Conservation (phyloP, 2,888 invertebrate genomes). For the Drosophila mimetica region DNA sequence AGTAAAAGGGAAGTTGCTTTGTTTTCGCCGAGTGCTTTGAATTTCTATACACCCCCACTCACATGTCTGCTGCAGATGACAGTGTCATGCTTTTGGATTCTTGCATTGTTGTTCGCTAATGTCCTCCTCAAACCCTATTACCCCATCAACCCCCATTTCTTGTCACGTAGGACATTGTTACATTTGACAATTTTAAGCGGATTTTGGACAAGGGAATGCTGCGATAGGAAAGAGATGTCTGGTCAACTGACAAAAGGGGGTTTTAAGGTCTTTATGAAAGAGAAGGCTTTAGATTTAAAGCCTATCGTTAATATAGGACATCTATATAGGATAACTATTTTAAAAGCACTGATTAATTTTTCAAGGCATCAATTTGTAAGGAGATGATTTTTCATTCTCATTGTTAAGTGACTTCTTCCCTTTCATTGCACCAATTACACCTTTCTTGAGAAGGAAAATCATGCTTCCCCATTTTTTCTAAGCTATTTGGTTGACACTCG, state of each 20-base stretch:
- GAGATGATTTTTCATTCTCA: neutral
- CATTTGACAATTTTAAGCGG: conserved; percentile 44
- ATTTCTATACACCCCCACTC: conserved; percentile 4
- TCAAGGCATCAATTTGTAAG: neutral
- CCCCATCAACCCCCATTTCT: neutral
- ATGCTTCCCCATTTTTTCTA: neutral
- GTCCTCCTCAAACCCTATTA: conserved; percentile 8
- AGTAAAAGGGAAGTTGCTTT: conserved; percentile 31
- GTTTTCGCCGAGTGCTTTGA: conserved; percentile 30
- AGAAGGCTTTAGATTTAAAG: neutral
- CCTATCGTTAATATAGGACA: no score
- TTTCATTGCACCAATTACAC: neutral
- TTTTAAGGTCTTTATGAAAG: neutral
- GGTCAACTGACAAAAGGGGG: neutral
- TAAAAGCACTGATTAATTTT: no score
- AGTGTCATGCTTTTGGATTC: conserved; percentile 32
- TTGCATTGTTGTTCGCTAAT: conserved; percentile 44
- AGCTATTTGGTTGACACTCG: conserved; percentile 36
- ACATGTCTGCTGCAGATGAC: conserved; percentile 35
- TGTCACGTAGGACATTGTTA: conserved; percentile 29
- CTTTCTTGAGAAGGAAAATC: neutral
- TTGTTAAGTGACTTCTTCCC: neutral
- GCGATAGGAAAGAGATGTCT: neutral
- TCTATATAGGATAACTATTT: no score
- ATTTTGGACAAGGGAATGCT: conserved; percentile 23